Evolutionary conservation across 2,888 invertebrate species (phyloP).

Genomic region (Caenorhabditis parvicauda): DNA sequence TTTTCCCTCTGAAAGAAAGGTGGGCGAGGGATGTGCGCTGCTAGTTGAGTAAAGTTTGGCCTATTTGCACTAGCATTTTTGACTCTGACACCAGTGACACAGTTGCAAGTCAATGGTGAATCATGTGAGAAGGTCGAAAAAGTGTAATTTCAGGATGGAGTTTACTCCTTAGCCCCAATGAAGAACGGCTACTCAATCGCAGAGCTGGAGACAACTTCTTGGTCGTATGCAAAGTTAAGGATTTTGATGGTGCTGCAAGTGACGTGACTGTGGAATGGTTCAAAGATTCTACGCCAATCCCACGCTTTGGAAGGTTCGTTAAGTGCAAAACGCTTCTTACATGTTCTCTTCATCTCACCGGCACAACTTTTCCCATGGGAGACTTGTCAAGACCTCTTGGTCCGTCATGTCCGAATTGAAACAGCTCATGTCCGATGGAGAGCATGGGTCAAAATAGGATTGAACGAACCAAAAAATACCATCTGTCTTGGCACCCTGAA

Average conservation of each 20-base stretch:
- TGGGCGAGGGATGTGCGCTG: too few relatives aligned
- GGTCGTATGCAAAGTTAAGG: conserved; percentile 39
- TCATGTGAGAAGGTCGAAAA: too few relatives aligned
- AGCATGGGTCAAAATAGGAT: too few relatives aligned
- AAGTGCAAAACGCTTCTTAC: not conserved
- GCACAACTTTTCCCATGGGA: not conserved
- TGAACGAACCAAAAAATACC: too few relatives aligned
- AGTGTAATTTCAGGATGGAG: conserved; percentile 35
- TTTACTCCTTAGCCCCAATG: conserved; percentile 27
- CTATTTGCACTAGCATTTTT: too few relatives aligned
- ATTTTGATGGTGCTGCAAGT: conserved; percentile 39
- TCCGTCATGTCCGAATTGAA: not conserved
- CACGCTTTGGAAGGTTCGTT: conserved; percentile 38
- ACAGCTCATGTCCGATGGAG: too few relatives aligned
- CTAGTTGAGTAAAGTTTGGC: too few relatives aligned
- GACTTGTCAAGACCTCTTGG: not conserved
- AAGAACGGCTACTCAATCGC: conserved; percentile 34
- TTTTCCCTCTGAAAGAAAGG: too few relatives aligned
- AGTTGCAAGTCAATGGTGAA: too few relatives aligned
- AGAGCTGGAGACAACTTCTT: conserved; percentile 41
- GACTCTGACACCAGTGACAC: too few relatives aligned
- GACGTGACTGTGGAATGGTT: conserved; percentile 44
- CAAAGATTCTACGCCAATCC: conserved; percentile 22
- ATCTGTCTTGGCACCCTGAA: too few relatives aligned
- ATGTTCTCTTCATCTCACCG: too few relatives aligned